Evolutionary conservation across 2,888 invertebrate species (phyloP).

Genomic region (Agriopis leucophaearia): DNA sequence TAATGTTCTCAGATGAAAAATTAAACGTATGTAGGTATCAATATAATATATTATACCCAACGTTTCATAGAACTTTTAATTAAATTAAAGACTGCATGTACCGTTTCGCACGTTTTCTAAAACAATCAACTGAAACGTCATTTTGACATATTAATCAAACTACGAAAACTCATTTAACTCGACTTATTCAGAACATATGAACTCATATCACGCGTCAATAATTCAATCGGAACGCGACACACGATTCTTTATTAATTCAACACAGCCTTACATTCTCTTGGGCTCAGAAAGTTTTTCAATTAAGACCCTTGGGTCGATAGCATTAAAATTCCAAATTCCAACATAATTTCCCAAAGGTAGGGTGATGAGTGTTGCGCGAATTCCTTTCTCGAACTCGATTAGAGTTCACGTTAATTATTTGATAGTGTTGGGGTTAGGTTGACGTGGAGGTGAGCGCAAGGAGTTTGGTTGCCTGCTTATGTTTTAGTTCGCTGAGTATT

Average conservation of each 20-base stretch:
- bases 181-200: slow-evolving; percentile 62
- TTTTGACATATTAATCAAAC: slow-evolving; percentile 34
- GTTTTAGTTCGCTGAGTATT: not conserved
- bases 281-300: slow-evolving; percentile 79
- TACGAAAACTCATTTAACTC: slow-evolving; percentile 42
- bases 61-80: not conserved
- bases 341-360: slow-evolving; percentile 65
- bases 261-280: slow-evolving; percentile 67
- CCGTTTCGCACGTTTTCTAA: slow-evolving; percentile 3
- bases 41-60: no score
- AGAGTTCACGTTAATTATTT: slow-evolving; percentile 52
- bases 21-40: no score
- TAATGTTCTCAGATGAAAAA: no score
- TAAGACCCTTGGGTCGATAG: slow-evolving; percentile 71
- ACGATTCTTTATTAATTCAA: slow-evolving; percentile 75
- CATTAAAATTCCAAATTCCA: slow-evolving; percentile 82
- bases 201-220: slow-evolving; percentile 64
- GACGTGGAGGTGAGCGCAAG: slow-evolving; percentile 9
- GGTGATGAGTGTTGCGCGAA: slow-evolving; percentile 58
- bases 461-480: slow-evolving; percentile 2
- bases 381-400: slow-evolving; percentile 51
- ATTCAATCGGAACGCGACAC: slow-evolving; percentile 72
- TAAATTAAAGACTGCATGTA: not conserved
- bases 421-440: slow-evolving; percentile 34
- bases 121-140: slow-evolving; percentile 5